Evolutionary conservation across 2,888 invertebrate genomes (phyloP).

Genomic region (Tetrapedia diversipes): DNA sequence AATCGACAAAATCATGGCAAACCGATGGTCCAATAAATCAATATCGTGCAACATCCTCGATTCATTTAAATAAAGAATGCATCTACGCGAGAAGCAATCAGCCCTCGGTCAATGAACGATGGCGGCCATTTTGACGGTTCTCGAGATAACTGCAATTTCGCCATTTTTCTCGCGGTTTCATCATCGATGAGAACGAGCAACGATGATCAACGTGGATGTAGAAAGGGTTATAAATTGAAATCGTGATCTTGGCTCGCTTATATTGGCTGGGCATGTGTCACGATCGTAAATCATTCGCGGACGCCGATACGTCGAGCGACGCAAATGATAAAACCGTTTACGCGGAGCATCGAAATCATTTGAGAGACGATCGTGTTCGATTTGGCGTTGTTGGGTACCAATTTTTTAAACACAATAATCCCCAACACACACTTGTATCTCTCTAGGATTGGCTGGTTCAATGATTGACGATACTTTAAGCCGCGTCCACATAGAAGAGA

Average conservation of each 20-base stretch:
- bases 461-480: too few species aligned
- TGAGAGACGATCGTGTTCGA: neutral
- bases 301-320: neutral
- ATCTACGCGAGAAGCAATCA: constrained; percentile 29
- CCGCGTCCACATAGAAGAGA: too few species aligned
- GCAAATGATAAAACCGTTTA: constrained; percentile 30
- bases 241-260: neutral
- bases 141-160: neutral
- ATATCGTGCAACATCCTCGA: constrained; percentile 23
- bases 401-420: too few species aligned
- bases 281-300: constrained; percentile 48
- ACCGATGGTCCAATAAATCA: constrained; percentile 41
- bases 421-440: too few species aligned
- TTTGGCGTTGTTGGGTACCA: too few species aligned
- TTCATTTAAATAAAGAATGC: constrained; percentile 52
- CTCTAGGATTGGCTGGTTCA: too few species aligned
- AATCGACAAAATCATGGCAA: constrained; percentile 38
- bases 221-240: constrained; percentile 1
- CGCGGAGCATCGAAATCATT: neutral
- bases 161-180: neutral
- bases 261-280: constrained; percentile 27
- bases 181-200: constrained; percentile 2
- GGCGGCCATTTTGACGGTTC: constrained; percentile 21
- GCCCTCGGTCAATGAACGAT: constrained; percentile 12
- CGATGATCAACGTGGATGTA: neutral